A percentile compares a stretch with the other conserved stretches of the same genome.
These are phyloP conservation scores for Fragum fragum DNA, from an alignment of 2,888 invertebrate species.

Conservation along the genomic window DNA sequence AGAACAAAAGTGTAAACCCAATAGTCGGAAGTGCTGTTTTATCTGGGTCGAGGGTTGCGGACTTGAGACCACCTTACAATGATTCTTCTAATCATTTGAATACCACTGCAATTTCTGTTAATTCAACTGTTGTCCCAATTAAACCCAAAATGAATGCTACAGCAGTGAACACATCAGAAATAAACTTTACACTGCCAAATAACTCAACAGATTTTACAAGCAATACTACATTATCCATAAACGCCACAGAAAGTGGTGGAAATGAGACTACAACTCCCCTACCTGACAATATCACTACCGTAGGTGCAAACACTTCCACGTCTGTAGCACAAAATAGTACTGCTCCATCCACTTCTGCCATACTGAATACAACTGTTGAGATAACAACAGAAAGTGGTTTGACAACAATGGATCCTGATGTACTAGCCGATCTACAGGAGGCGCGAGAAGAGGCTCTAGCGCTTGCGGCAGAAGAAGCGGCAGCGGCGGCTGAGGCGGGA, in stretches of 20 bases:
- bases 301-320: background rate
- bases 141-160: background rate
- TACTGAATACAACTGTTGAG: background rate
- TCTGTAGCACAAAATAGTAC: background rate
- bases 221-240: background rate
- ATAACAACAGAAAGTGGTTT: slow-evolving; percentile 12
- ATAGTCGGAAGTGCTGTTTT: background rate
- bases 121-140: background rate
- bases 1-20: background rate
- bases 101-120: background rate
- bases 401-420: slow-evolving; percentile 58
- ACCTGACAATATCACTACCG: background rate
- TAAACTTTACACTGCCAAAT: background rate
- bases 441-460: slow-evolving; percentile 48
- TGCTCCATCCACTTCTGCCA: slow-evolving; percentile 6
- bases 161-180: background rate
- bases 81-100: background rate
- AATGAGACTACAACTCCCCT: background rate
- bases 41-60: background rate
- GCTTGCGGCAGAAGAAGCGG: slow-evolving; percentile 45
- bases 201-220: background rate
- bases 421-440: slow-evolving; percentile 45
- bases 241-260: background rate
- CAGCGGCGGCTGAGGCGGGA: slow-evolving; percentile 20
- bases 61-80: background rate